Evolutionary conservation across 2,113 vertebrate species (phyloP), one percentile per base, ranked within the genome.

Genomic region (Falcunculus frontatus): DNA sequence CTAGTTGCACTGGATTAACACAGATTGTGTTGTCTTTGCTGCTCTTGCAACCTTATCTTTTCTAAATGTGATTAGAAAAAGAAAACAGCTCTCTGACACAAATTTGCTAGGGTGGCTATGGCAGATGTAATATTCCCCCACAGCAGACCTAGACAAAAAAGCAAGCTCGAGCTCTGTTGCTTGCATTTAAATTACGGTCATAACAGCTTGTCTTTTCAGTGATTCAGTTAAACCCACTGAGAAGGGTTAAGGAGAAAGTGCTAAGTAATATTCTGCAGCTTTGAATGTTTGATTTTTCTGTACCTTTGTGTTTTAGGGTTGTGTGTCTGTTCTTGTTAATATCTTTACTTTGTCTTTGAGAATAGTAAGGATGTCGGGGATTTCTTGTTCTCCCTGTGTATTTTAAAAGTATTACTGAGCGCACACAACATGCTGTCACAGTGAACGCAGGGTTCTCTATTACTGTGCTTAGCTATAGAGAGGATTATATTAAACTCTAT

Each of bases 401-500:
- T 95, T 91, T 91, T 85, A 46, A 7, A 82, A 87, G 89, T 87
- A 87, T 96, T 96, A 96, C 84, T 79, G 62, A 90, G 84, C 1
- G 4, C 70, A 83, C 49, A 73, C 81, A 90, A 92, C 88, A 79
- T 80, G 78, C 93, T 93, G 91, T 87, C 82, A 85, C 81, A 39
- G 87, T 72, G 84, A 95, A 64, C 20, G 1, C 77, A 41, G 93
- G 91, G 77, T 94, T 96, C 91, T 92, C 93, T 92, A 89, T 96
- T 97, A 87, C 94, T 95, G 60, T 91, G 94, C 94, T 96, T 96
- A 91, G 96, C 91, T 84, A 73, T 78, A 82, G 77, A 96, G 93
- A 82, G 91, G 96, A 95, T 97, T 96, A 95, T 90, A 97, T 96
- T 97, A 95, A 96, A 96, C 96, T 95, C 33, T 3, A 88, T 97